Percentiles rank a stretch among this genome's conserved stretches.
Evolutionary conservation across 64 coral and sea anemone genomes (phyloP).

Genomic region (Platygyra sinensis): DNA sequence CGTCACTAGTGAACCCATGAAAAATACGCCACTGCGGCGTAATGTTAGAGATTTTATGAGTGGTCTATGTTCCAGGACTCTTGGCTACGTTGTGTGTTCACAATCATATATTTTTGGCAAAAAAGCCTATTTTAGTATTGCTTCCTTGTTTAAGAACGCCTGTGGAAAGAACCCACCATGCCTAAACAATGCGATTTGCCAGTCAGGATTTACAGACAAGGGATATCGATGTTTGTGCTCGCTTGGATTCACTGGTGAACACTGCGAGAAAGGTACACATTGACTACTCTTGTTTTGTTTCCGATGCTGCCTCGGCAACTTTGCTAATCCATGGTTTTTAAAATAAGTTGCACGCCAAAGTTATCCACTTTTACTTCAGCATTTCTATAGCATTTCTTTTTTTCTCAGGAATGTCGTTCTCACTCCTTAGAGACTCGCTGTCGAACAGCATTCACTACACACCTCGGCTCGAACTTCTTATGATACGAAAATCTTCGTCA

Average conservation of each 20-base stretch:
- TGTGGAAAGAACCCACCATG: background rate
- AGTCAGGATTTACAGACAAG: background rate
- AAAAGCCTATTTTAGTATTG: background rate
- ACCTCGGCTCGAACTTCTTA: too few relatives aligned
- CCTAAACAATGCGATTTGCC: background rate
- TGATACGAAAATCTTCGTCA: too few relatives aligned
- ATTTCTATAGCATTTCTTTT: too few relatives aligned
- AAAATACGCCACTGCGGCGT: background rate
- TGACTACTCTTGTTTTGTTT: too few relatives aligned
- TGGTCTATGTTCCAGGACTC: background rate
- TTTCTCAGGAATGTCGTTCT: too few relatives aligned
- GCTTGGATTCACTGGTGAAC: background rate
- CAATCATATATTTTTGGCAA: background rate
- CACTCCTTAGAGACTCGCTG: background rate
- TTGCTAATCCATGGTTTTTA: too few relatives aligned
- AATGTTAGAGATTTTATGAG: background rate
- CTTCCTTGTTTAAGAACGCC: background rate
- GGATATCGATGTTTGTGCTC: background rate
- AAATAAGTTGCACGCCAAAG: too few relatives aligned
- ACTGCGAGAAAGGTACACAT: background rate
- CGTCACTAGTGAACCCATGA: background rate
- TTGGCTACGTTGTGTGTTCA: background rate
- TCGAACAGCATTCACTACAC: too few relatives aligned
- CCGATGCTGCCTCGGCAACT: too few relatives aligned
- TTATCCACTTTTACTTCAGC: too few relatives aligned